Conservation (phyloP, 2,797 vertebrate genomes). For the Chaetodon trifasciatus region DNA sequence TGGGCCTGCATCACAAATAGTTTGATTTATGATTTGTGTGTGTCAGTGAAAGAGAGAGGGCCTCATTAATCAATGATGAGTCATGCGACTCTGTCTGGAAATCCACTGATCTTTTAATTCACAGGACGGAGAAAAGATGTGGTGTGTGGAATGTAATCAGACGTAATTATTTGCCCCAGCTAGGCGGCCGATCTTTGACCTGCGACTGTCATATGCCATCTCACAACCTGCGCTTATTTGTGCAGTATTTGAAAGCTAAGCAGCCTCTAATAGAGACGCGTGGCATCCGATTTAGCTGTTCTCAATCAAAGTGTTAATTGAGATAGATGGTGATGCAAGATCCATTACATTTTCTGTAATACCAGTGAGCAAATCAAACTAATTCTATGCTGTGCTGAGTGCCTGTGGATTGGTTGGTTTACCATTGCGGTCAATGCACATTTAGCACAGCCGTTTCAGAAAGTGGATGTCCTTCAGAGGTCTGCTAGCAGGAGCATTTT, state of each 20-base stretch:
- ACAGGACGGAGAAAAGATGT: slow-evolving; percentile 34
- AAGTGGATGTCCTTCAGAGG: slow-evolving; percentile 51
- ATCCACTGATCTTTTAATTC: slow-evolving; percentile 67
- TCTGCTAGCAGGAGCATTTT: slow-evolving; percentile 18
- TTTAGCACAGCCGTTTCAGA: slow-evolving; percentile 46
- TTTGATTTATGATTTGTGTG: slow-evolving; percentile 54
- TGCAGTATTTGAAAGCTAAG: slow-evolving; percentile 61
- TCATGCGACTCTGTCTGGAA: slow-evolving; percentile 48
- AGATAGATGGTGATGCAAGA: slow-evolving; percentile 81
- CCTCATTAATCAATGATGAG: slow-evolving; percentile 59
- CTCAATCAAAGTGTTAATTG: slow-evolving; percentile 76
- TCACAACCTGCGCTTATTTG: slow-evolving; percentile 50
- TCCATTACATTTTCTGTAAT: slow-evolving; percentile 73
- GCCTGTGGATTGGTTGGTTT: slow-evolving; percentile 45
- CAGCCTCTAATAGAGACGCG: slow-evolving; percentile 65
- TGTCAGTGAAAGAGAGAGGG: slow-evolving; percentile 45
- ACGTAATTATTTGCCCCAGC: slow-evolving; percentile 64
- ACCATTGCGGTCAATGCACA: slow-evolving; percentile 55
- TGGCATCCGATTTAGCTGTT: slow-evolving; percentile 69
- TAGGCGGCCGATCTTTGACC: slow-evolving; percentile 67
- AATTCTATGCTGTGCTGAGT: slow-evolving; percentile 62
- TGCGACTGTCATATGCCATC: slow-evolving; percentile 68
- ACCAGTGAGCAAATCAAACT: slow-evolving; percentile 70
- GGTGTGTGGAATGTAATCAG: slow-evolving; percentile 68
- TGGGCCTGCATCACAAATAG: slow-evolving; percentile 43